Evolutionary conservation across 1,140 invertebrate genomes (phyloP), one percentile per base, ranked within the genome.

Genomic region (Gryon sp.): DNA sequence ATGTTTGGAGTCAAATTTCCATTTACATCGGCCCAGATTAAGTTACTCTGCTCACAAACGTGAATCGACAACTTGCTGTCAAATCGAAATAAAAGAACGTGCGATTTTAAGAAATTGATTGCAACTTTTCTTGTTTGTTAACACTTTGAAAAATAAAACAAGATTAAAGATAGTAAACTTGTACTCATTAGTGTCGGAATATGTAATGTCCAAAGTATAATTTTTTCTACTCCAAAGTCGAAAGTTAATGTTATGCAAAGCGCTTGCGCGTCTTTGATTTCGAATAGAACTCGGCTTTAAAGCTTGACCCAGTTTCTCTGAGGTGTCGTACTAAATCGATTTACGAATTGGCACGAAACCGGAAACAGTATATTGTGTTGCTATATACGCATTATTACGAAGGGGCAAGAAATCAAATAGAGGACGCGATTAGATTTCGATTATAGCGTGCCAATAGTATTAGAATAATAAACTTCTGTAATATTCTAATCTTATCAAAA

Each of bases 301-400:
- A 73, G 70, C 75, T 76, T 81, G 75, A 81, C 80, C 80, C 53
- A 81, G 57, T 78, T 81, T 26, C 28, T n/a, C 5, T 8, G 20
- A 53, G 38, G 68, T 79, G 74, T 76, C 69, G 53, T 63, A 45
- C 50, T 15, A 72, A 76, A 82, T 77, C 76, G 78, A 82, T 82
- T 79, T 36, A 52, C 50, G 40, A 76, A 79, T 77, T 80, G 76
- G 76, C 75, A 68, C 73, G 41, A 80, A 69, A 74, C 59, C 69
- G 59, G 48, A 73, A 48, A 38, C 28, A 34, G 22, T 62, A 50
- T 53, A 57, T 73, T 20, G 45, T 30, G 12, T 2, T 7, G 36
- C 26, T 57, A 65, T 32, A 55, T 22, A 48, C 19, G 24, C 32
- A 57, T 36, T 48, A 38, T 59, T 41, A 60, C 24, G 36, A 59